Conservation (phyloP, 2,888 invertebrate genomes). For the Nesidiocoris tenuis region DNA sequence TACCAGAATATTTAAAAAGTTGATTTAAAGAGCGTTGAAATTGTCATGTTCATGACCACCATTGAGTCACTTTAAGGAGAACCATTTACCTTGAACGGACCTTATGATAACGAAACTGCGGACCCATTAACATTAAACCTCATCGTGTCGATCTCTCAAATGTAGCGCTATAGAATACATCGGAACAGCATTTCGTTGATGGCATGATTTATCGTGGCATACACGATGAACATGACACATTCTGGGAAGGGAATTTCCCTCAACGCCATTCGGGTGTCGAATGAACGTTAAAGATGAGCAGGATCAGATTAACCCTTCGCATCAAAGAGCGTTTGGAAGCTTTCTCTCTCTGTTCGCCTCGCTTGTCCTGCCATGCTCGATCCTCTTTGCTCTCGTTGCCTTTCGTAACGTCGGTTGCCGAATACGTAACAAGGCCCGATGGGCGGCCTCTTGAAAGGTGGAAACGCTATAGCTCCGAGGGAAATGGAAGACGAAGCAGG, state of each 20-base stretch:
- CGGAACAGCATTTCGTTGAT: too few species aligned
- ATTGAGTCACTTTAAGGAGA: too few species aligned
- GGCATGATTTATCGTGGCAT: too few species aligned
- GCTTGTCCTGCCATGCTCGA: not conserved
- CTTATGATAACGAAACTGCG: too few species aligned
- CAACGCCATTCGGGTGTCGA: not conserved
- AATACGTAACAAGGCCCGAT: not conserved
- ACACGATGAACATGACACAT: not conserved
- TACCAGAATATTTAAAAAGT: too few species aligned
- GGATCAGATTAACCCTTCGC: not conserved
- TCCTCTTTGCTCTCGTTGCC: not conserved
- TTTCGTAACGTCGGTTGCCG: not conserved
- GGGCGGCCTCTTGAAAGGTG: not conserved
- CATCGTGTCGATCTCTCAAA: too few species aligned
- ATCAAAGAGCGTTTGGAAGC: not conserved
- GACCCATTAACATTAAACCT: too few species aligned
- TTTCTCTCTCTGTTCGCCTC: not conserved
- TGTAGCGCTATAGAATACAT: too few species aligned
- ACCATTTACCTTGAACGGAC: too few species aligned
- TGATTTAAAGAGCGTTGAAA: too few species aligned
- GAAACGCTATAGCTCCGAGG: not conserved
- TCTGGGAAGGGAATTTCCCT: not conserved
- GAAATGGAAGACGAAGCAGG: not conserved
- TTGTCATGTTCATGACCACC: too few species aligned
- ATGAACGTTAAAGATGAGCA: not conserved